Percentiles rank a stretch among this genome's conserved stretches.
Conservation (phyloP, 2,888 invertebrate genomes). For the Chouioia cunea region DNA sequence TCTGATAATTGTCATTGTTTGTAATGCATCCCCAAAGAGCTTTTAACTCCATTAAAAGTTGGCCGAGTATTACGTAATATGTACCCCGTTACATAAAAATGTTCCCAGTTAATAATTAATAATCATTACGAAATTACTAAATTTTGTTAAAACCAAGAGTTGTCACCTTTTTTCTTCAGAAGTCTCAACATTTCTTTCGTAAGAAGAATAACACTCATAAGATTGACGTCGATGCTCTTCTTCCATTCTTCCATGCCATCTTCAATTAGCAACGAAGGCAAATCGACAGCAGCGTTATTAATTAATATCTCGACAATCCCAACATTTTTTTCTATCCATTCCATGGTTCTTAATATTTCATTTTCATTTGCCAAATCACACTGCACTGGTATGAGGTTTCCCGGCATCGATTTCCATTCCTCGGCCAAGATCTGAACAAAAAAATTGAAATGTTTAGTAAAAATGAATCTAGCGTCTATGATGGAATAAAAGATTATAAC, state of each 20-base stretch:
- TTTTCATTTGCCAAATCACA: slow-evolving; percentile 72
- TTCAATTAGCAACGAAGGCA: slow-evolving; percentile 50
- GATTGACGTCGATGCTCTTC: slow-evolving; percentile 52
- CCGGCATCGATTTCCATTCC: slow-evolving; percentile 49
- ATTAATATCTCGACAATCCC: slow-evolving; percentile 73
- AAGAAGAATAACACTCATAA: slow-evolving; percentile 50
- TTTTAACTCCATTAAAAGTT: too few species aligned
- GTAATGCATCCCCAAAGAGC: too few species aligned
- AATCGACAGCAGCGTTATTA: slow-evolving; percentile 72
- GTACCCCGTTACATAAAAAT: too few species aligned
- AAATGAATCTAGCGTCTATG: too few species aligned
- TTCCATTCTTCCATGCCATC: slow-evolving; percentile 52
- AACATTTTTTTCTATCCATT: slow-evolving; percentile 68
- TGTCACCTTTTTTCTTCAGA: slow-evolving; percentile 54
- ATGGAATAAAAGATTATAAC: too few species aligned
- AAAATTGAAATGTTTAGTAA: neutral
- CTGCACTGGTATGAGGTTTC: slow-evolving; percentile 64
- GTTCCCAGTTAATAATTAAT: too few species aligned
- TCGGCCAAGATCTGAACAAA: slow-evolving; percentile 25
- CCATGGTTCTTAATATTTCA: slow-evolving; percentile 70
- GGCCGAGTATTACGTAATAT: too few species aligned
- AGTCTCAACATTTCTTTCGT: slow-evolving; percentile 51
- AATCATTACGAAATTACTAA: too few species aligned
- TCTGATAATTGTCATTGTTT: too few species aligned
- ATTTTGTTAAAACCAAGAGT: neutral